A percentile compares a stretch with the other conserved stretches of the same genome.
These are phyloP conservation scores for Eristalinus sepulchralis DNA, from an alignment of 2,888 invertebrate species.

Conservation along the genomic window DNA sequence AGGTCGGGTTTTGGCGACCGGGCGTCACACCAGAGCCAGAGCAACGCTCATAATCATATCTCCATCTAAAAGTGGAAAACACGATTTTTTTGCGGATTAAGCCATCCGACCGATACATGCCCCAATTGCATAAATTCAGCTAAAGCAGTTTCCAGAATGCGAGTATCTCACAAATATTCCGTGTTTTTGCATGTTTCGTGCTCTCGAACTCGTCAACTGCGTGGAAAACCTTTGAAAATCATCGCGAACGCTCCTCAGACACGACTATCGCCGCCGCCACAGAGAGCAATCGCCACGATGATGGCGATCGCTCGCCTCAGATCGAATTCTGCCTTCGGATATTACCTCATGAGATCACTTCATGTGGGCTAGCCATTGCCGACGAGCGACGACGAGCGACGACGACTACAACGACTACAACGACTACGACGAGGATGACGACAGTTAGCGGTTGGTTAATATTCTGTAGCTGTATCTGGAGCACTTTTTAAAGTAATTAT, in stretches of 20 bases:
- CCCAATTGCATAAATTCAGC: slow-evolving; percentile 17
- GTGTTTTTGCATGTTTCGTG: neutral
- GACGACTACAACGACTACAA: neutral
- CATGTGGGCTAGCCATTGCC: slow-evolving; percentile 68
- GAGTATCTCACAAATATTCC: neutral
- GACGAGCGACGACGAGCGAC: neutral
- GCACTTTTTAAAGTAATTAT: slow-evolving; percentile 72
- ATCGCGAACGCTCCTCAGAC: slow-evolving; percentile 5
- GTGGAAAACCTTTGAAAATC: slow-evolving; percentile 6
- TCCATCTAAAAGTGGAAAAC: neutral
- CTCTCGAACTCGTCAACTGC: neutral
- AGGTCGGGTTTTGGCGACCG: neutral
- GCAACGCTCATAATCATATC: neutral
- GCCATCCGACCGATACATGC: neutral
- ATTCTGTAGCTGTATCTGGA: slow-evolving; percentile 69
- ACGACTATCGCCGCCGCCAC: neutral
- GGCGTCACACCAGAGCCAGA: neutral
- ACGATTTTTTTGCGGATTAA: neutral
- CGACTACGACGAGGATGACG: slow-evolving; percentile 61
- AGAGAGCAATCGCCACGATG: neutral
- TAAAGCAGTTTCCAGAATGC: neutral
- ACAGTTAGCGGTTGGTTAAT: slow-evolving; percentile 67
- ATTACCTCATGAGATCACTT: slow-evolving; percentile 64
- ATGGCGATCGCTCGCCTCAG: slow-evolving; percentile 13
- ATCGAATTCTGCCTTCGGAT: slow-evolving; percentile 46